These are phyloP conservation scores for Anthopleura sola DNA, from an alignment of 64 coral and sea anemone species.

Conservation along the genomic window DNA sequence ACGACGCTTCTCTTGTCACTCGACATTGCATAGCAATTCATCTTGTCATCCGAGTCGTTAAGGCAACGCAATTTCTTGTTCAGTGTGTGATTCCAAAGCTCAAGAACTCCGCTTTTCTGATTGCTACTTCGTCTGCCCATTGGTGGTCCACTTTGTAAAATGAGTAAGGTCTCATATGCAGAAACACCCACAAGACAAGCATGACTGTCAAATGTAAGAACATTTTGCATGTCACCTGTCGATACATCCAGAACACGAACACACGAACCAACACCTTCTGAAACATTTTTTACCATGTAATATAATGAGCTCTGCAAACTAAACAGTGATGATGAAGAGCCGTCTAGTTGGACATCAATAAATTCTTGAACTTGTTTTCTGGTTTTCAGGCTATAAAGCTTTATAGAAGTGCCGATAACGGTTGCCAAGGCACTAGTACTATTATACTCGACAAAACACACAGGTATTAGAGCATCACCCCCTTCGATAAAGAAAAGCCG, in stretches of 20 bases:
- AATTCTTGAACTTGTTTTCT: conserved; percentile 38
- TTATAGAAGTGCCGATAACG: conserved; percentile 28
- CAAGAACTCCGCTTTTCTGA: conserved; percentile 3
- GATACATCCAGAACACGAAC: not conserved
- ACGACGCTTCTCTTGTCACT: conserved; percentile 52
- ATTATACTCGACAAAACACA: not conserved
- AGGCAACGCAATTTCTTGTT: conserved; percentile 29
- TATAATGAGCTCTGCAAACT: not conserved
- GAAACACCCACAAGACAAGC: not conserved
- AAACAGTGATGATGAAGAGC: not conserved
- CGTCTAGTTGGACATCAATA: conserved; percentile 1
- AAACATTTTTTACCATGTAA: not conserved
- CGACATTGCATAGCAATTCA: conserved; percentile 70
- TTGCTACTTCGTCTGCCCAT: not conserved
- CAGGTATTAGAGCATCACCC: not conserved
- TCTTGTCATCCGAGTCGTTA: conserved; percentile 22
- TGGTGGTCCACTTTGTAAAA: not conserved
- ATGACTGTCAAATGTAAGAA: not conserved
- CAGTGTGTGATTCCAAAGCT: conserved; percentile 49
- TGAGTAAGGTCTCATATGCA: not conserved
- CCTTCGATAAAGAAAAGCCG: conserved; percentile 47
- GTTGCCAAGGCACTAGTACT: not conserved
- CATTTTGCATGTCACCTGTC: not conserved
- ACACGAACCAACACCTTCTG: not conserved
- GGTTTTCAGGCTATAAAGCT: conserved; percentile 48